These are phyloP conservation scores for Thalassarche chlororhynchos DNA, from an alignment of 2,113 vertebrate species.

Conservation along the genomic window DNA sequence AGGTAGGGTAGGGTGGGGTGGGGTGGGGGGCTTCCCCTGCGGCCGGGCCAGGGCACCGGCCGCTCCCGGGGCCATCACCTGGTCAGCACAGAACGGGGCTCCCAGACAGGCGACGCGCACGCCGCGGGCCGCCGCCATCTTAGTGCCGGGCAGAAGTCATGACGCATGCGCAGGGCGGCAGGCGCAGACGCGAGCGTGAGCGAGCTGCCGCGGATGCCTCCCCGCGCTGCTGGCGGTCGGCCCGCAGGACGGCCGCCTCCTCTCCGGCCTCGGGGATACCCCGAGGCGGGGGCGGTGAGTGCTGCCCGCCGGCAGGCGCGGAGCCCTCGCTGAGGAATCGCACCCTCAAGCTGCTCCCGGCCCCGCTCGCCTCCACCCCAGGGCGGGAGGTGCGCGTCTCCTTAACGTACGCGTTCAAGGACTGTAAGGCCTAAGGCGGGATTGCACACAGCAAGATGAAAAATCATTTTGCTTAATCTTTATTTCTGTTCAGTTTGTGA, in stretches of 20 bases:
- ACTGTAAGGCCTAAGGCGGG: no score
- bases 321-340: rapidly evolving
- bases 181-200: rapidly evolving
- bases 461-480: neutral
- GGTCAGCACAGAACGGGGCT: rapidly evolving
- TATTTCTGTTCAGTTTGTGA: neutral
- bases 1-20: rapidly evolving
- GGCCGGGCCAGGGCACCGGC: no score
- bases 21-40: rapidly evolving
- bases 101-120: rapidly evolving
- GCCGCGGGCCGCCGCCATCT: neutral
- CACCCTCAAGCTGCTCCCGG: rapidly evolving
- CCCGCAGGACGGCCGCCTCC: neutral
- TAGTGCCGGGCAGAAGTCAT: rapidly evolving
- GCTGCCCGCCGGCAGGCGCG: rapidly evolving
- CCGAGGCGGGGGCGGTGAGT: rapidly evolving
- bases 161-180: neutral
- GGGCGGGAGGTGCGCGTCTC: no score
- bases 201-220: rapidly evolving
- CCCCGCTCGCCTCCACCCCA: rapidly evolving
- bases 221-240: neutral
- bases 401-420: neutral
- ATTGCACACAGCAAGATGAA: neutral
- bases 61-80: neutral
- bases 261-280: no score